Conservation (phyloP, 2,888 invertebrate genomes). For the Seladonia tumulorum region DNA sequence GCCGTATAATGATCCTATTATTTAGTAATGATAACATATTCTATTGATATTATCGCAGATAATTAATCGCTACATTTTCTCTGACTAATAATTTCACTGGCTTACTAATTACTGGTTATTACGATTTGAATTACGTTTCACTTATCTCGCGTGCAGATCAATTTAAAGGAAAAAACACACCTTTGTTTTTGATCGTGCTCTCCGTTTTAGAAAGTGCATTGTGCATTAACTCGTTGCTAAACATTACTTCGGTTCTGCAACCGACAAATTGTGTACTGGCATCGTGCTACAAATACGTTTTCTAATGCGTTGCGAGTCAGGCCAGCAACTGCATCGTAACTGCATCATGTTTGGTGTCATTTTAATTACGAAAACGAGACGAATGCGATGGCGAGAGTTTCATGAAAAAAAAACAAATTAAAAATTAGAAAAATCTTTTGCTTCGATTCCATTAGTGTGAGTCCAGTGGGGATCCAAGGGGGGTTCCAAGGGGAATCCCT, state of each 20-base stretch:
- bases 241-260: not conserved
- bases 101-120: conserved; percentile 2
- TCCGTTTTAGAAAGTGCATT: conserved; percentile 1
- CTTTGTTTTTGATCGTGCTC: not conserved
- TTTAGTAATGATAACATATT: not conserved
- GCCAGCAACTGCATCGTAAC: not conserved
- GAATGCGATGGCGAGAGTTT: too few species aligned
- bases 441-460: too few species aligned
- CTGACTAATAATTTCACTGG: not conserved
- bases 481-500: too few species aligned
- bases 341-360: too few species aligned
- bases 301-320: not conserved
- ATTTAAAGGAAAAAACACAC: not conserved
- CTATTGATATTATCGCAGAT: not conserved
- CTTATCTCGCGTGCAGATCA: not conserved
- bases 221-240: not conserved
- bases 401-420: too few species aligned
- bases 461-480: too few species aligned
- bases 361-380: too few species aligned
- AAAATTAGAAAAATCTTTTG: too few species aligned
- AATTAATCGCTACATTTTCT: not conserved
- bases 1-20: not conserved
- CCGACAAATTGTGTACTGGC: not conserved
- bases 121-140: not conserved
- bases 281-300: not conserved